These are phyloP conservation scores for Chionoecetes opilio DNA, from an alignment of 1,140 invertebrate species.

Conservation along the genomic window DNA sequence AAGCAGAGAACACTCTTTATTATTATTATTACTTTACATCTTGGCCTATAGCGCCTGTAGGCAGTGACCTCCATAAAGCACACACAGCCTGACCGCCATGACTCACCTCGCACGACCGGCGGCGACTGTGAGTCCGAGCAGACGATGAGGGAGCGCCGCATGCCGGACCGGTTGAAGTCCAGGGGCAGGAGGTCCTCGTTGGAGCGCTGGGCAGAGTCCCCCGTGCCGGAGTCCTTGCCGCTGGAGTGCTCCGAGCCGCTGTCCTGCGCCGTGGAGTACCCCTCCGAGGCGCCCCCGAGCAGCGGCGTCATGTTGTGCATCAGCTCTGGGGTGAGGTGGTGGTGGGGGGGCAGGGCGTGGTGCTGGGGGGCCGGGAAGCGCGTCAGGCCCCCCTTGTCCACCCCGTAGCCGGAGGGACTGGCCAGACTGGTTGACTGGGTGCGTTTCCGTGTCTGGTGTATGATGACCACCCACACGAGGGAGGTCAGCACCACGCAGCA, in stretches of 20 bases:
- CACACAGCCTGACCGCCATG: not conserved
- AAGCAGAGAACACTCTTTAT: constrained; percentile 29
- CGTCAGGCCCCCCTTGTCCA: constrained; percentile 76
- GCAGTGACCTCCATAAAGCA: too few relatives aligned
- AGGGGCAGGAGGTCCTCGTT: constrained; percentile 85
- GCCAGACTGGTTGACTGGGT: constrained; percentile 82
- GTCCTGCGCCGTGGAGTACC: constrained; percentile 81
- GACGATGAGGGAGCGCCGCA: constrained; percentile 61
- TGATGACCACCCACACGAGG: constrained; percentile 95
- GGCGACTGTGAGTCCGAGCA: constrained; percentile 54
- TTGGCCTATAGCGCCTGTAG: too few relatives aligned
- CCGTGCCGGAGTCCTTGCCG: constrained; percentile 87
- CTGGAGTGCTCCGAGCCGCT: constrained; percentile 84
- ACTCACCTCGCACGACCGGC: constrained; percentile 53
- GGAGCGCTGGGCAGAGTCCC: constrained; percentile 88
- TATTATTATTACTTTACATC: not conserved
- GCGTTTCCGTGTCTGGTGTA: constrained; percentile 92
- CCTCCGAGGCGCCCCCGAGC: not conserved
- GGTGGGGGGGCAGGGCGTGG: constrained; percentile 49
- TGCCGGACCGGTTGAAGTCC: constrained; percentile 59
- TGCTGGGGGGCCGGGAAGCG: constrained; percentile 40
- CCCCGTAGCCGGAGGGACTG: constrained; percentile 82
- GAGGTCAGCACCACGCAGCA: constrained; percentile 95
- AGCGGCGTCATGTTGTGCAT: constrained; percentile 61
- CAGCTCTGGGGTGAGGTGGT: constrained; percentile 68